Evolutionary conservation across 2,888 invertebrate genomes (phyloP), one percentile per base, ranked within the genome.

Genomic region (Drosophila histrio): DNA sequence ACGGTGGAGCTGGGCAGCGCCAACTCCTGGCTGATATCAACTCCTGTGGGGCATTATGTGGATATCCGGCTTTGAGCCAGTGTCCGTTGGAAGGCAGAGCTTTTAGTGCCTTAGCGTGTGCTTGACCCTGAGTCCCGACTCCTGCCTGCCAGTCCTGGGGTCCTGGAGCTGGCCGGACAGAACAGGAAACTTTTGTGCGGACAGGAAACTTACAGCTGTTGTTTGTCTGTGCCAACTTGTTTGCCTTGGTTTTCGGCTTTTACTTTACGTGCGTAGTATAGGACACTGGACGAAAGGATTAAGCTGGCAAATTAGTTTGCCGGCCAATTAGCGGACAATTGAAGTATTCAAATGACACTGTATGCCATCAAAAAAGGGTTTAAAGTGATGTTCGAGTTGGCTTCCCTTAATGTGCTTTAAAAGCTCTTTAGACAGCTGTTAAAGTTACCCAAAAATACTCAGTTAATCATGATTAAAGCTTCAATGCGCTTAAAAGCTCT

Each of bases 1-100:
- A 79, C 77, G 72, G 47, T 44, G 72, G 47, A 41, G 74, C 15
- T 60, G 83, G 66, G 53, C 67, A 63, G 43, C 28, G 41, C 38
- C 28, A 30, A n/a, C n/a, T n/a, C n/a, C n/a, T n/a, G 46, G 43
- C 62, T 57, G 57, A 49, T 58, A 54, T 49, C 60, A 58, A 53
- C 58, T 73, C 54, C 63, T 60, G 53, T 28, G 69, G 49, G 60
- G 60, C 46, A 54, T 64, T 62, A 61, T 66, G 61, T 72, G 74
- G 72, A 78, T 77, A 77, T 77, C 77, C 77, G 72, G 79, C 79
- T 72, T 46, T 76, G 76, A 76, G 77, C 85, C 65, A 72, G 54
- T 71, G 77, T 56, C 56, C 61, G 60, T n/a, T n/a, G 39, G 22
- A 36, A 30, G 38, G 28, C 44, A 74, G 79, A 58, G 82, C 75